A percentile compares a stretch with the other conserved stretches of the same genome.
phyloP scores from a whole-genome alignment of 2,113 vertebrate genomes.

The Sinocyclocheilus grahami region DNA sequence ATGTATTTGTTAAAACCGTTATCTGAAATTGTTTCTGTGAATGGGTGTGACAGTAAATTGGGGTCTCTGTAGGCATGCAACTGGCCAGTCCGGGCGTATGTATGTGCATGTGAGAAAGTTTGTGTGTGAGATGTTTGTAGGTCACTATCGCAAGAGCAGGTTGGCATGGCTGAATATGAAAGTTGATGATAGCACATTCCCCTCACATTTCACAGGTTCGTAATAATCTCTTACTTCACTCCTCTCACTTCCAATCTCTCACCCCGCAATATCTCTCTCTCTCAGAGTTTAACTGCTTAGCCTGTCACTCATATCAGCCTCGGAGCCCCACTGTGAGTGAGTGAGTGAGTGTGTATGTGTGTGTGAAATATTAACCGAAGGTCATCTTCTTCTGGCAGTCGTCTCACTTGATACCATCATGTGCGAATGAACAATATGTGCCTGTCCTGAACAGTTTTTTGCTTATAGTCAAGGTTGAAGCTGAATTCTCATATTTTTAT shows the following conservation, averaged over 20 bases:
- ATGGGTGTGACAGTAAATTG: background rate
- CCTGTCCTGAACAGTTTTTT: background rate
- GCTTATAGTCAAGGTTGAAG: background rate
- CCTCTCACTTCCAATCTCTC: slow-evolving; percentile 22
- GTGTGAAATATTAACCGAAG: slow-evolving; percentile 15
- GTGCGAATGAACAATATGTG: slow-evolving; percentile 5
- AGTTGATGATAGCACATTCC: slow-evolving; percentile 36
- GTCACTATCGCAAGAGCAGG: slow-evolving; percentile 7
- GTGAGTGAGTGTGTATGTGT: background rate
- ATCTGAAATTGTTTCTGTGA: slow-evolving; percentile 1
- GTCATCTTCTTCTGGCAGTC: slow-evolving; percentile 26
- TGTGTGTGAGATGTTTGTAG: background rate
- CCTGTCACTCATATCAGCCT: slow-evolving; percentile 34
- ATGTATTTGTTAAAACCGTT: background rate
- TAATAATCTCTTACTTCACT: slow-evolving; percentile 32
- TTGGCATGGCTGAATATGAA: slow-evolving; percentile 13
- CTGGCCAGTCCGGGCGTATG: background rate
- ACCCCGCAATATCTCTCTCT: slow-evolving; percentile 12
- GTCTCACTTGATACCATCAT: slow-evolving; percentile 1
- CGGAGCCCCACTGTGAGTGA: slow-evolving; percentile 7
- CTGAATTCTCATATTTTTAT: background rate
- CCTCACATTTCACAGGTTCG: slow-evolving; percentile 37
- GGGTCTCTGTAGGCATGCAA: background rate
- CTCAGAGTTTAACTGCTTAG: slow-evolving; percentile 15
- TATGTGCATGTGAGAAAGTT: background rate